Percentiles rank a stretch among this genome's conserved stretches.
These are phyloP conservation scores for Chloroclystis v-ata DNA, from an alignment of 2,888 invertebrate genomes.

Conservation along the genomic window DNA sequence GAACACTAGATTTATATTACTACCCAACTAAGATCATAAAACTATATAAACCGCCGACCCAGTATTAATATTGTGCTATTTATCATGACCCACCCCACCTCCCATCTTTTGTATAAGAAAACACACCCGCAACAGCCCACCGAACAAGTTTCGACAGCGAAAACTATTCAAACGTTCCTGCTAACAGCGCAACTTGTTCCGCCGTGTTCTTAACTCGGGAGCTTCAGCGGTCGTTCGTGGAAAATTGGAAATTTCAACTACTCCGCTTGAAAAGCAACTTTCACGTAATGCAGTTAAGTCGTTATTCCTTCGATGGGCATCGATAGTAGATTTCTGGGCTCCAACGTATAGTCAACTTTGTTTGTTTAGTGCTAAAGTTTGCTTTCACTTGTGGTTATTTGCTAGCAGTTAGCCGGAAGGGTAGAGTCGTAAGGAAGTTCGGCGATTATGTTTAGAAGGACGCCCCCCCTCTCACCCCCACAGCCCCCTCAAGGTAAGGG, in stretches of 20 bases:
- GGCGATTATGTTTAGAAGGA: conserved; percentile 77
- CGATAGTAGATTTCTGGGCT: conserved; percentile 37
- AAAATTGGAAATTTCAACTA: conserved; percentile 64
- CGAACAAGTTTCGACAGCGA: conserved; percentile 71
- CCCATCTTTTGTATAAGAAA: conserved; percentile 75
- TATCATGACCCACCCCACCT: conserved; percentile 63
- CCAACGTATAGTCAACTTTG: conserved; percentile 39
- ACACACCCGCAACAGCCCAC: conserved; percentile 62
- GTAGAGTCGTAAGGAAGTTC: conserved; percentile 78
- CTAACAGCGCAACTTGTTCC: conserved; percentile 72
- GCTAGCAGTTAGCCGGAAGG: conserved; percentile 68
- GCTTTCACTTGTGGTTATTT: conserved; percentile 39
- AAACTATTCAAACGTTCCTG: conserved; percentile 70
- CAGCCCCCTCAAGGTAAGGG: conserved; percentile 33
- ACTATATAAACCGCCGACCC: conserved; percentile 67
- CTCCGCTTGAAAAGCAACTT: conserved; percentile 41
- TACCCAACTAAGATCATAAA: conserved; percentile 77
- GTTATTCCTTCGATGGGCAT: conserved; percentile 37
- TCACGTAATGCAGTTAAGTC: conserved; percentile 32
- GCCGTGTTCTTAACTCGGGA: conserved; percentile 73
- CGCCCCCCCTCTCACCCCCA: conserved; percentile 47
- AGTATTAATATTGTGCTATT: conserved; percentile 73
- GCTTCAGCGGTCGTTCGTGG: conserved; percentile 70
- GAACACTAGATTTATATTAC: conserved; percentile 74
- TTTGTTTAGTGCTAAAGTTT: conserved; percentile 43